These are phyloP conservation scores for Holocentrus rufus DNA, from an alignment of 2,797 vertebrate genomes.

Conservation along the genomic window DNA sequence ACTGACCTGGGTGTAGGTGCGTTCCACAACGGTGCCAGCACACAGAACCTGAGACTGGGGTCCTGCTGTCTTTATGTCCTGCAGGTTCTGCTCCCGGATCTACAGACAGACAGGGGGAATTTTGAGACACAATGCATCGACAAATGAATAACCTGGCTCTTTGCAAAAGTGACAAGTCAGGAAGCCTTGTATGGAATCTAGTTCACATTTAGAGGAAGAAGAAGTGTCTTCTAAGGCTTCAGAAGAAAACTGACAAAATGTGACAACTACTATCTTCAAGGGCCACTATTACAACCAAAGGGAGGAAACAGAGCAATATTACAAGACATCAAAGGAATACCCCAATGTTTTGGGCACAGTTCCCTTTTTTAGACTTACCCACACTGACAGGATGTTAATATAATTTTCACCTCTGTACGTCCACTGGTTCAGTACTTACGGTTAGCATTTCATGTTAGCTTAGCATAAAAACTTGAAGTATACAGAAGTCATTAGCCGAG, in stretches of 20 bases:
- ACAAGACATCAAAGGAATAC: too few species aligned
- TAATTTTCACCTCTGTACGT: too few species aligned
- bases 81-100: slow-evolving; percentile 98
- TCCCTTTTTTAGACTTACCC: too few species aligned
- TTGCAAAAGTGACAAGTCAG: neutral
- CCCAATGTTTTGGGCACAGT: too few species aligned
- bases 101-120: slow-evolving; percentile 57
- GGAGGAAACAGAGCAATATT: too few species aligned
- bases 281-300: too few species aligned
- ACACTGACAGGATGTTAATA: too few species aligned
- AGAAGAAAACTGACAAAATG: neutral
- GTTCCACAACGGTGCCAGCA: slow-evolving; percentile 86
- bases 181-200: neutral
- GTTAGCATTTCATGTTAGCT: too few species aligned
- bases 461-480: too few species aligned
- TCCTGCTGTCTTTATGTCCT: slow-evolving; percentile 97
- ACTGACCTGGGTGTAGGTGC: slow-evolving; percentile 93
- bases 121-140: neutral
- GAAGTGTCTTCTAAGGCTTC: neutral
- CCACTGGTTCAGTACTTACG: too few species aligned
- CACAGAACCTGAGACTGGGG: slow-evolving; percentile 96
- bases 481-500: too few species aligned
- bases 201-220: neutral
- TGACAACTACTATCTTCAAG: neutral
- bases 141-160: neutral